Percentiles rank a stretch among this genome's conserved stretches.
Evolutionary conservation across 2,797 vertebrate genomes (phyloP).

Genomic region (Myotis myotis): DNA sequence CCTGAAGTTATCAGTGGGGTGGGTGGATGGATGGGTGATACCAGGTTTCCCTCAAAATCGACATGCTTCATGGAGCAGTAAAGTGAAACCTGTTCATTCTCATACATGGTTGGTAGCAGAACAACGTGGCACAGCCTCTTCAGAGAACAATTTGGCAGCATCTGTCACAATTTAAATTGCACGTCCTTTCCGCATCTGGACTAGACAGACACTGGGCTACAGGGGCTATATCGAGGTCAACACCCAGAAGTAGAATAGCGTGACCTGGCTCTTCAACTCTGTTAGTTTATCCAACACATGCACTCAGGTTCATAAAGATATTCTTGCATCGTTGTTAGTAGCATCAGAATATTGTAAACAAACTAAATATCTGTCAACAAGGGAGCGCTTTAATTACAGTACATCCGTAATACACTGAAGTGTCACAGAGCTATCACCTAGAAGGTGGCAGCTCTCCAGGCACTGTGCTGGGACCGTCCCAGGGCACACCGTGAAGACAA

Average conservation of each 20-base stretch:
- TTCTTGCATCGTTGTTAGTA: not conserved
- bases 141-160: constrained; percentile 28
- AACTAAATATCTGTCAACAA: not conserved
- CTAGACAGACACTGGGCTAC: not conserved
- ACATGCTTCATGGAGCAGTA: not conserved
- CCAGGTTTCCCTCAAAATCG: not conserved
- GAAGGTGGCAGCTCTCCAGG: not conserved
- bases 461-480: not conserved
- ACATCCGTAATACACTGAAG: accelerated
- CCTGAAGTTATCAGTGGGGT: not conserved
- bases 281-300: accelerated
- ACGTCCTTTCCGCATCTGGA: not conserved
- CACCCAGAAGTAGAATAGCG: not conserved
- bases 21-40: not conserved
- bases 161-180: constrained; percentile 41
- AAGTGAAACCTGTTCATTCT: constrained; percentile 38
- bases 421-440: accelerated
- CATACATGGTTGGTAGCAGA: not conserved
- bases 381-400: not conserved
- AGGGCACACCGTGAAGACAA: accelerated
- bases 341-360: not conserved
- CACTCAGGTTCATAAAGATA: not conserved
- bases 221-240: not conserved
- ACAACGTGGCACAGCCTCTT: not conserved
- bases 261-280: not conserved